Percentiles rank a stretch among this genome's conserved stretches.
These are phyloP conservation scores for Harpegnathos saltator DNA, from an alignment of 1,140 invertebrate genomes.

Conservation along the genomic window DNA sequence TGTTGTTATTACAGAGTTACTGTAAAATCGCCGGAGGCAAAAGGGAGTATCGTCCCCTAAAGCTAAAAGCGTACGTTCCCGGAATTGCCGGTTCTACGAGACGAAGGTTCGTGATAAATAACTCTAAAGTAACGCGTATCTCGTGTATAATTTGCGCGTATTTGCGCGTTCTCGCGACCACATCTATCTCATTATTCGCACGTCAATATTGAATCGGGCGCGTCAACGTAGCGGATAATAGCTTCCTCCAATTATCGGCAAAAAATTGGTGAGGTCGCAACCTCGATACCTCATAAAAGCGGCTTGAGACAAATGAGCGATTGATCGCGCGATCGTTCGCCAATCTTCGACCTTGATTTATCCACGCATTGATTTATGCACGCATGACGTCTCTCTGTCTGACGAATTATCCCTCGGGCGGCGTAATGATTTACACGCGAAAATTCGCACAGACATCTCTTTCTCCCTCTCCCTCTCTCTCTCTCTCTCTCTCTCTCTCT, in stretches of 20 bases:
- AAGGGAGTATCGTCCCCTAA: no score
- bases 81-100: neutral
- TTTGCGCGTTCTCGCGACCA: no score
- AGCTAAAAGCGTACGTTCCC: neutral
- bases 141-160: no score
- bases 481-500: no score
- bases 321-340: slow-evolving; percentile 7
- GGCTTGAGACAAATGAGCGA: neutral
- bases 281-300: no score
- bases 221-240: no score
- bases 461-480: neutral
- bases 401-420: slow-evolving; percentile 29
- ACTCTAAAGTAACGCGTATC: no score
- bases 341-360: slow-evolving; percentile 16
- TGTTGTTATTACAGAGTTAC: neutral
- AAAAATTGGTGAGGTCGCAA: slow-evolving; percentile 12
- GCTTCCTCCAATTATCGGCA: neutral
- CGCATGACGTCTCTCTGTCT: slow-evolving; percentile 4
- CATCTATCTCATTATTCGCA: no score
- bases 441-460: no score
- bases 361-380: slow-evolving; percentile 3
- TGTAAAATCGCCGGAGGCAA: neutral
- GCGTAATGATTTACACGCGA: slow-evolving; percentile 1
- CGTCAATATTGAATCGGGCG: no score
- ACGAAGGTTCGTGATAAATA: no score